Base-by-base conservation (phyloP, 2,113 vertebrate genomes). In the human region DNA sequence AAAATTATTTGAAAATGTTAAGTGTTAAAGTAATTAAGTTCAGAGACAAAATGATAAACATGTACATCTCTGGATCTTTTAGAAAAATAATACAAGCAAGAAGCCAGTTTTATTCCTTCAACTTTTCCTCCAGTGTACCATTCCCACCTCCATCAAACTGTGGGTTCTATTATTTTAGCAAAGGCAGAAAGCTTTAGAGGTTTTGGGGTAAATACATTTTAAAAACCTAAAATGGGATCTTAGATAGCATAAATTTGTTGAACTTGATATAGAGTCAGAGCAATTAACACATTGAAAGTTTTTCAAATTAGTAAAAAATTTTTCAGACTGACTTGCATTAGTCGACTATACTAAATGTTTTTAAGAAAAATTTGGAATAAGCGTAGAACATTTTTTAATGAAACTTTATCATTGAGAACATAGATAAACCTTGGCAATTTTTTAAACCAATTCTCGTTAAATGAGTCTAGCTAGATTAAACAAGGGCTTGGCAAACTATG, bases 1-100 rank as follows among this genome's bases (percentile, higher is more conserved):
- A 78, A 10, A 90, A 81, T 83, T 68, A 72, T 93, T 93, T 83
- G 17, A 85, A 96, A 97, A 78, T 91, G 17, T n/a, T 81, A 93
- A 14, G 0, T 66, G 2, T 73, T 82, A 84, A 96, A 64, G 22
- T 72, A 68, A 78, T 59, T 86, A 55, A 88, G 11, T 23, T 85
- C 78, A 66, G 59, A 84, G 38, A 59, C 1, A 82, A 50, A 91
- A 55, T 38, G 35, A 52, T 48, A 68, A 61, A 61, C 16, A 50
- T 35, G 76, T 25, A 32, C 1, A 59, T 95, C 14, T 96, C 14
- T 76, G 48, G 85, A 38, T 40, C 40, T 64, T 40, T 27, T 64
- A 83, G 20, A 8, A 86, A 92, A 80, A 52, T 59, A 70, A n/a
- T 13, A 57, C 27, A 78, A 35, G 8, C 13, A 76, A 50, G 38